Percentiles rank a stretch among this genome's conserved stretches.
Conservation (phyloP, 2,797 vertebrate genomes). For the Intellagama lesueurii region DNA sequence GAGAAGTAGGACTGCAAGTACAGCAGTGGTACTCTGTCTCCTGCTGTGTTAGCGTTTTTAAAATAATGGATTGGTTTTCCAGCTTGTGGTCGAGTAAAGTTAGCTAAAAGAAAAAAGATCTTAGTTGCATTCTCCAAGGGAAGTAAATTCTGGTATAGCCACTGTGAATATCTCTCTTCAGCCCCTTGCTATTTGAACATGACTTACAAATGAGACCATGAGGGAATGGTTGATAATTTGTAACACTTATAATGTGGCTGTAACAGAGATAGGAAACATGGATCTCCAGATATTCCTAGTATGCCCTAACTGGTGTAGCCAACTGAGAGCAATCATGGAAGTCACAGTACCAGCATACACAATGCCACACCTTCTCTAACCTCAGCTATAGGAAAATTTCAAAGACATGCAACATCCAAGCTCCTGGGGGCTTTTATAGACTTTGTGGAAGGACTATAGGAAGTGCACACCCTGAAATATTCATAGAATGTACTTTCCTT, state of each 20-base stretch:
- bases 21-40: background rate
- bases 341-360: background rate
- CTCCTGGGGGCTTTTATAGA: background rate
- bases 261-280: background rate
- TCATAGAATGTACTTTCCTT: background rate
- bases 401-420: background rate
- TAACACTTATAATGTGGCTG: background rate
- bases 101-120: background rate
- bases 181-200: background rate
- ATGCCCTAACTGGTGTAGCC: background rate
- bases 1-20: background rate
- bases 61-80: background rate
- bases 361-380: background rate
- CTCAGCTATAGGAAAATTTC: background rate
- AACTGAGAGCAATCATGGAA: background rate
- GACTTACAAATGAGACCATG: background rate
- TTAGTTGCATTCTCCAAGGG: background rate
- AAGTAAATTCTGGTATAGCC: background rate
- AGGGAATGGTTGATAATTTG: background rate
- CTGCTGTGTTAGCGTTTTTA: background rate
- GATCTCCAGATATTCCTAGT: background rate
- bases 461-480: background rate
- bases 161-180: background rate
- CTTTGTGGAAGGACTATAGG: background rate
- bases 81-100: background rate